These are phyloP conservation scores for Phyllostomus hastatus DNA, from an alignment of 2,113 vertebrate genomes.

Conservation along the genomic window DNA sequence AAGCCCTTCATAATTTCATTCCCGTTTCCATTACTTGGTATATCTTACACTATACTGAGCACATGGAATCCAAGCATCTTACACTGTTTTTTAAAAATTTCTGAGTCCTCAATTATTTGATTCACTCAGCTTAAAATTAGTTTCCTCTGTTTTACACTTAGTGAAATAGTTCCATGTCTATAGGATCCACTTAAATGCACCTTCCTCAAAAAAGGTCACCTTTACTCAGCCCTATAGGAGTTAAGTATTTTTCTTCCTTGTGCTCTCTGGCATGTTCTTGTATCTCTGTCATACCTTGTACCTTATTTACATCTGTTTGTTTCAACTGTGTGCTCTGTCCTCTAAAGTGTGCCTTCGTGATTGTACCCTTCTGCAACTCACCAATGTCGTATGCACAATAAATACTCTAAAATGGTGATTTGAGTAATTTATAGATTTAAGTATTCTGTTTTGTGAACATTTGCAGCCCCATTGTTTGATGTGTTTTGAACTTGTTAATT, in stretches of 20 bases:
- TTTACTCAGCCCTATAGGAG: background rate
- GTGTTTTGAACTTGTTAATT: background rate
- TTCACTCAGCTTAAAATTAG: background rate
- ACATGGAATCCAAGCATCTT: background rate
- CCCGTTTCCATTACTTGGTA: background rate
- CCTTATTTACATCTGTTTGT: background rate
- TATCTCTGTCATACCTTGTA: background rate
- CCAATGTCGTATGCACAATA: background rate
- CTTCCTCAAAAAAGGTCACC: background rate
- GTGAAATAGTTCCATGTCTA: background rate
- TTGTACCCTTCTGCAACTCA: background rate
- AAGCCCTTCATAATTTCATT: background rate
- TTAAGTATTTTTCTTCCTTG: background rate
- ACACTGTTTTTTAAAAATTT: background rate
- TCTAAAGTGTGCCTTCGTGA: background rate
- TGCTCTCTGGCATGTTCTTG: background rate
- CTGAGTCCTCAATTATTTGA: background rate
- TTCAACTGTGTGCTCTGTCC: background rate
- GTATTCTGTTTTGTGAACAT: background rate
- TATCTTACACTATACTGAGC: background rate
- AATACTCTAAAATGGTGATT: background rate
- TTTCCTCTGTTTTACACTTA: conserved; percentile 14
- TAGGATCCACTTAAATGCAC: background rate
- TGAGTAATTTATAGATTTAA: conserved; percentile 9
- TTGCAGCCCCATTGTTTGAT: background rate